A percentile compares a stretch with the other conserved stretches of the same genome.
Evolutionary conservation across 2,888 invertebrate genomes (phyloP).

Genomic region (Lissocephala sabroskyi): DNA sequence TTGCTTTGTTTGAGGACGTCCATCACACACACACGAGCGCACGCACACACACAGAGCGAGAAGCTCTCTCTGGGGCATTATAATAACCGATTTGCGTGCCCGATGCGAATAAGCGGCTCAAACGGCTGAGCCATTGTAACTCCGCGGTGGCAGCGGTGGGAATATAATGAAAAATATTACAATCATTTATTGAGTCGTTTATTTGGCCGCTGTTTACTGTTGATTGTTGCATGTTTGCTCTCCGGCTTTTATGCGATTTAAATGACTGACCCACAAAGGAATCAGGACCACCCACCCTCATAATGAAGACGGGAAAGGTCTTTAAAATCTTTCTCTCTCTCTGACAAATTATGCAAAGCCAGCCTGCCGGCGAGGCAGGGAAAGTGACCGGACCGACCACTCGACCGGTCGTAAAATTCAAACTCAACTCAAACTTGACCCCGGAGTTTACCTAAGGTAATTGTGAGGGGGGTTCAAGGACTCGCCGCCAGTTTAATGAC

Average conservation of each 20-base stretch:
- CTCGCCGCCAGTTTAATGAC: too few species aligned
- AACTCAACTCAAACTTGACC: slow-evolving; percentile 40
- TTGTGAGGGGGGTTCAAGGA: too few species aligned
- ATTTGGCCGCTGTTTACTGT: slow-evolving; percentile 7
- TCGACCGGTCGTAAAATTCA: neutral
- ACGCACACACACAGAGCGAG: too few species aligned
- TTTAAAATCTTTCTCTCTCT: neutral
- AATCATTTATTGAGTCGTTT: slow-evolving; percentile 48
- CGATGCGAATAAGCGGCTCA: neutral
- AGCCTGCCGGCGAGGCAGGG: too few species aligned
- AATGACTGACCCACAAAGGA: neutral
- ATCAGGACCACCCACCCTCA: neutral
- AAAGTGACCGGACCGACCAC: too few species aligned
- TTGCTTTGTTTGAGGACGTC: too few species aligned
- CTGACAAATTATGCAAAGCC: too few species aligned
- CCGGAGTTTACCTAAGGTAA: neutral
- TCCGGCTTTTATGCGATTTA: neutral
- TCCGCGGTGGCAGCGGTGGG: too few species aligned
- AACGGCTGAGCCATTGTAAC: too few species aligned
- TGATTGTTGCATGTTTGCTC: slow-evolving; percentile 2
- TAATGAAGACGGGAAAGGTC: neutral
- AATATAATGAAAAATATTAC: slow-evolving; percentile 13
- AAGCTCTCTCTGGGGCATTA: too few species aligned
- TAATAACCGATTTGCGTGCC: slow-evolving; percentile 63
- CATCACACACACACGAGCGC: too few species aligned